These are phyloP conservation scores for Cheilosia vernalis DNA, from an alignment of 2,888 invertebrate species.

Conservation along the genomic window DNA sequence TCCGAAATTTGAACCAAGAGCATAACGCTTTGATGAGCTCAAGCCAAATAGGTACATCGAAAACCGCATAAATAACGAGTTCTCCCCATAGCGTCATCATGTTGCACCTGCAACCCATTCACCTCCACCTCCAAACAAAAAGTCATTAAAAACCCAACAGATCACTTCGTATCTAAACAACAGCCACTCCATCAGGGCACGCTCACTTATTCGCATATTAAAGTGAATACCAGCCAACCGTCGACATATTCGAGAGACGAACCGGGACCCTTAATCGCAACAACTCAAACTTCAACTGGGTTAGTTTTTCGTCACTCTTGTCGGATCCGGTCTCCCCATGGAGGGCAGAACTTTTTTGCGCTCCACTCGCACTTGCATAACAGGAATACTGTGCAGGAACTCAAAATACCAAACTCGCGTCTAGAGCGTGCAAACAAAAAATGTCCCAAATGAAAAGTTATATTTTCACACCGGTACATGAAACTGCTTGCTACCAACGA, in stretches of 20 bases:
- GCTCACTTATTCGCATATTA: slow-evolving; percentile 52
- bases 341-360: slow-evolving; percentile 12
- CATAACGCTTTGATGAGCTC: no score
- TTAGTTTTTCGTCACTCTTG: slow-evolving; percentile 12
- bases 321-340: not conserved
- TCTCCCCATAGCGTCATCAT: no score
- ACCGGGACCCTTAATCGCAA: slow-evolving; percentile 24
- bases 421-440: slow-evolving; percentile 28
- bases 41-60: no score
- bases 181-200: slow-evolving; percentile 13
- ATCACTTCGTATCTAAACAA: slow-evolving; percentile 33
- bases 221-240: not conserved
- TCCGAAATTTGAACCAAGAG: no score
- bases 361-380: slow-evolving; percentile 21
- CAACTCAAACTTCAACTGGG: slow-evolving; percentile 33
- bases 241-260: not conserved
- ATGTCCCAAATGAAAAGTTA: slow-evolving; percentile 62
- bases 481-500: slow-evolving; percentile 43
- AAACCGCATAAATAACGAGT: no score
- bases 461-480: slow-evolving; percentile 60
- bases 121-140: not conserved
- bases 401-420: slow-evolving; percentile 31
- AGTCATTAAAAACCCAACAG: slow-evolving; percentile 7
- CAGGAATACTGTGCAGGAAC: slow-evolving; percentile 34
- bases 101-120: not conserved